phyloP scores from a whole-genome alignment of 2,113 vertebrate genomes.

The Poicephalus meyeri region DNA sequence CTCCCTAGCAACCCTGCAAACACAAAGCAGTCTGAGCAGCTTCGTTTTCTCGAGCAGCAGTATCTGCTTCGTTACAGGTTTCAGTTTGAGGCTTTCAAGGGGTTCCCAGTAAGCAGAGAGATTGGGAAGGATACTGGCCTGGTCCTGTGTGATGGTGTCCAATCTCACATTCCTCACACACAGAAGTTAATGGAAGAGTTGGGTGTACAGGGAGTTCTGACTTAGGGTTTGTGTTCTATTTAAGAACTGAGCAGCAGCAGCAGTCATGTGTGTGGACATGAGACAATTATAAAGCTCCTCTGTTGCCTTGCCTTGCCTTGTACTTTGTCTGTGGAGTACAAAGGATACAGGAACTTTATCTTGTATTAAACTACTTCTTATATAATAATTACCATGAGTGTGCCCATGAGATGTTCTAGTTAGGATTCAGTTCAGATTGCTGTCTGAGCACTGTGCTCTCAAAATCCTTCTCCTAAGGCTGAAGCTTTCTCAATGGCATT shows the following conservation, averaged over 20 bases:
- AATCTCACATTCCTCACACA: background rate
- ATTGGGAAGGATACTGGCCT: background rate
- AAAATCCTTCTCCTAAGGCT: background rate
- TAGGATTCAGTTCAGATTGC: background rate
- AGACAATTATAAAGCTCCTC: background rate
- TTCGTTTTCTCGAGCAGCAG: background rate
- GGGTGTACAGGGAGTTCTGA: background rate
- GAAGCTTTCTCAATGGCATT: background rate
- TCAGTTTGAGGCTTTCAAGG: background rate
- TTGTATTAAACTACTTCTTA: background rate
- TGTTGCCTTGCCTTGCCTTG: background rate
- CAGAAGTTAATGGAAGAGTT: background rate
- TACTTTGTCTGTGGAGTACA: background rate
- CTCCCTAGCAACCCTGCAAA: slow-evolving; percentile 53
- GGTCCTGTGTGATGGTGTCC: background rate
- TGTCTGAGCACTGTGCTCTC: background rate
- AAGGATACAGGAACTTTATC: slow-evolving; percentile 9
- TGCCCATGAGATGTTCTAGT: background rate
- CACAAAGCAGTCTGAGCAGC: slow-evolving; percentile 12
- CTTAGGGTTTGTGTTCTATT: background rate
- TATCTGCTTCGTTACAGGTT: background rate
- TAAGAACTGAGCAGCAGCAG: background rate
- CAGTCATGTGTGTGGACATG: background rate
- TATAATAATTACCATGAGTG: background rate
- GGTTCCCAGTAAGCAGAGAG: background rate